Percentiles rank a stretch among this genome's conserved stretches.
Evolutionary conservation across 2,888 invertebrate genomes (phyloP).

Genomic region (Xylota segnis): DNA sequence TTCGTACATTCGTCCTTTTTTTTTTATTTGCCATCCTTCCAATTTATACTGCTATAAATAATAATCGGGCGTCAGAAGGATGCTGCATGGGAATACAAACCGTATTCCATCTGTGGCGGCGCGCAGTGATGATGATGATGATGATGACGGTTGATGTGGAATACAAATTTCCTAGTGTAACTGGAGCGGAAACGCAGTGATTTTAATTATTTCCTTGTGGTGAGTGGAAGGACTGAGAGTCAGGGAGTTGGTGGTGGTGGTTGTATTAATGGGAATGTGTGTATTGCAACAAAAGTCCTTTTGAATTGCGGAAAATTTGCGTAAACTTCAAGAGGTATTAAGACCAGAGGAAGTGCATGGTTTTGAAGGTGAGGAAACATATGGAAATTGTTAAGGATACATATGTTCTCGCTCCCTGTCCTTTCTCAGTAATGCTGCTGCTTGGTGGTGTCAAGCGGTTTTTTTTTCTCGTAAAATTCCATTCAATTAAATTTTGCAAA

Average conservation of each 20-base stretch:
- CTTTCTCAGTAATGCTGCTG: too few species aligned
- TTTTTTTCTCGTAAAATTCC: too few species aligned
- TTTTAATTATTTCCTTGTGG: constrained; percentile 73
- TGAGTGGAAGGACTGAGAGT: constrained; percentile 46
- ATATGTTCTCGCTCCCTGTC: too few species aligned
- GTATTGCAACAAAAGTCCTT: constrained; percentile 30
- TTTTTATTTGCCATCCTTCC: constrained; percentile 17
- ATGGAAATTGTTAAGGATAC: constrained; percentile 3
- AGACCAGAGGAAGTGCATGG: background rate
- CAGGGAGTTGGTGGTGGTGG: background rate
- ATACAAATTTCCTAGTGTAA: constrained; percentile 57
- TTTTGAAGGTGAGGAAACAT: constrained; percentile 45
- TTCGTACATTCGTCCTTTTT: constrained; percentile 6
- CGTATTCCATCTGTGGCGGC: constrained; percentile 23
- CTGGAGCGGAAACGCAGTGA: constrained; percentile 71
- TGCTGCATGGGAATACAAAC: constrained; percentile 18
- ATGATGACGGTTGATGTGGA: constrained; percentile 41
- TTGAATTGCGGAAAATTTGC: constrained; percentile 31
- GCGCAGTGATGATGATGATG: background rate
- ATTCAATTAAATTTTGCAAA: too few species aligned
- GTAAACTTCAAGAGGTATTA: constrained; percentile 14
- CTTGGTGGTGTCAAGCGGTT: too few species aligned
- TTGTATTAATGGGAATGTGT: constrained; percentile 4
- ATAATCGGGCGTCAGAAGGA: constrained; percentile 39
- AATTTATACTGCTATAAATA: constrained; percentile 59